Base-by-base conservation (phyloP, 2,113 vertebrate species). In the Scomber japonicus region DNA sequence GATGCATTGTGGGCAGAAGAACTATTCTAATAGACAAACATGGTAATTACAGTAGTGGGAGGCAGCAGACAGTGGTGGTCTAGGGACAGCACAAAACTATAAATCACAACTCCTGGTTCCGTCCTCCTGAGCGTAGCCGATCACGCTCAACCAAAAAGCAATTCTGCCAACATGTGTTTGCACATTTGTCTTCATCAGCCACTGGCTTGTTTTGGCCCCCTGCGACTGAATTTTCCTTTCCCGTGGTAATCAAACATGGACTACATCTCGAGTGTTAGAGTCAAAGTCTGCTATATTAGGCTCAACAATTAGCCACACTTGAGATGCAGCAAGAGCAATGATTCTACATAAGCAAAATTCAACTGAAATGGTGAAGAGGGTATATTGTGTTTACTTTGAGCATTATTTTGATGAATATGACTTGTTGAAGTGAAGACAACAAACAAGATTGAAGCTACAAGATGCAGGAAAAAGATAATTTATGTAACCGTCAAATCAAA, bases 161-260 rank as follows among this genome's bases (percentile, higher is more conserved):
- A 95, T 96, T 95, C 94, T 94, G 94, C 93, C 92, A 94, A 94
- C 93, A 90, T 91, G 91, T 85, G 92, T 95, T 94, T 94, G 86
- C 92, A 94, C 95, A 95, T 96, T 95, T 94, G 94, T 96, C 95
- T 96, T 96, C 94, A 96, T 96, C 93, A 95, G 87, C 82, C 75
- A n/a, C 84, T 88, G 93, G 90, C 91, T 93, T 93, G 92, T 93
- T 95, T 94, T 90, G 91, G 91, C 85, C 82, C 78, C 63, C n/a
- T 44, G 88, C 40, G 74, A 89, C 91, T 84, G 89, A 84, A 91
- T 92, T 91, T 82, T 86, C 82, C 81, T 85, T 89, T 91, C 91
- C 89, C 85, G 85, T 90, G 88, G 91, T 92, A 90, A 94, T 93
- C 93, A 91, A 87, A 91, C 88, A 78, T 16, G 40, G 80, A 83